These are phyloP conservation scores for Bombylius discolor DNA, from an alignment of 2,888 invertebrate species.

Conservation along the genomic window DNA sequence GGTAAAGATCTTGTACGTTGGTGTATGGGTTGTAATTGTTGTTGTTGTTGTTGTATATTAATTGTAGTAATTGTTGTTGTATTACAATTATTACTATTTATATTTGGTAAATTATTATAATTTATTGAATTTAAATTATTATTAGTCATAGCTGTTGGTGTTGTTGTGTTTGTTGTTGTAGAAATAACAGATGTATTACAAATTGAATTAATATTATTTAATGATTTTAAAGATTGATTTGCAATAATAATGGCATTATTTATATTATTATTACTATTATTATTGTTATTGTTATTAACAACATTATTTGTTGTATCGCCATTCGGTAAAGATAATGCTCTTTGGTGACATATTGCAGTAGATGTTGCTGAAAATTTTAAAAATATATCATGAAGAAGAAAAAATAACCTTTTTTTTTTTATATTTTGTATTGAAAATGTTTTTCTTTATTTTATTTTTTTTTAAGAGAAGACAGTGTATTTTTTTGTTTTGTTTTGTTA, in stretches of 20 bases:
- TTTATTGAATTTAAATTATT: not conserved
- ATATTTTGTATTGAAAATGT: not conserved
- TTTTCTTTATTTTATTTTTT: no score
- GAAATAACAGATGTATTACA: not conserved
- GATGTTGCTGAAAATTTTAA: not conserved
- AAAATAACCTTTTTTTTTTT: not conserved
- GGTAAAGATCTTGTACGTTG: constrained; percentile 59
- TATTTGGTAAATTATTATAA: not conserved
- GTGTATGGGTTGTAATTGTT: constrained; percentile 39
- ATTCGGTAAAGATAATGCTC: constrained; percentile 17
- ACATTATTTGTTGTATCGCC: constrained; percentile 3
- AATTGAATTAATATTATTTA: not conserved
- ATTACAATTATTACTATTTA: not conserved
- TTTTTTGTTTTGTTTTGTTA: no score
- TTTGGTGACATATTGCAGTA: constrained; percentile 15
- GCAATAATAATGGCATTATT: not conserved
- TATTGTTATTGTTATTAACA: not conserved
- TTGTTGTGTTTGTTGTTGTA: not conserved
- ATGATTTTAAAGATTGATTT: not conserved
- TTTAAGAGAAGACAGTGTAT: no score
- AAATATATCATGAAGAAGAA: not conserved
- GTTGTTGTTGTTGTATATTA: not conserved
- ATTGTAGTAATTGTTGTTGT: not conserved
- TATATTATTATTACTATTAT: not conserved
- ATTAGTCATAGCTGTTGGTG: not conserved